Evolutionary conservation across 2,797 vertebrate genomes (phyloP).

Genomic region (Passerculus sandwichensis): DNA sequence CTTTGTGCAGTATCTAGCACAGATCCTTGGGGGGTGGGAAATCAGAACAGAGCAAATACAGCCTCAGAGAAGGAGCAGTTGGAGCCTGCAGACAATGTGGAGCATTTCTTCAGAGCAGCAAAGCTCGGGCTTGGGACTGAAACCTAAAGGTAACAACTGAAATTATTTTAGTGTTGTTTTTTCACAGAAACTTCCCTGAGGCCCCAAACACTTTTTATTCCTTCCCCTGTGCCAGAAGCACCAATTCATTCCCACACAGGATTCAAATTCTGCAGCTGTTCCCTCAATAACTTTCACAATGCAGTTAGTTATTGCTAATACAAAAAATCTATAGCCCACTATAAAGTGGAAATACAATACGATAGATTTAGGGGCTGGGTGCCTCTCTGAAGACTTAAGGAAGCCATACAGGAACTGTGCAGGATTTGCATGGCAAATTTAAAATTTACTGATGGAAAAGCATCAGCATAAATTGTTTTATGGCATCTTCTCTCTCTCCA

Average conservation of each 20-base stretch:
- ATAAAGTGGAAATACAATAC: slow-evolving; percentile 34
- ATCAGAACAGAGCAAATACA: slow-evolving; percentile 48
- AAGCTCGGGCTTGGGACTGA: slow-evolving; percentile 28
- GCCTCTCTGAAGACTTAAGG: neutral
- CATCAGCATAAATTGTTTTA: neutral
- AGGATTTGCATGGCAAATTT: neutral
- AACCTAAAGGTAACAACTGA: slow-evolving; percentile 35
- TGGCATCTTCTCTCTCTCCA: neutral
- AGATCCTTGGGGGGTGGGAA: slow-evolving; percentile 37
- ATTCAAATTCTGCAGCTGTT: slow-evolving; percentile 58
- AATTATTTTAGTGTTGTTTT: slow-evolving; percentile 47
- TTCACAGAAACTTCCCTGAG: slow-evolving; percentile 52
- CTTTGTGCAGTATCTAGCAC: slow-evolving; percentile 33
- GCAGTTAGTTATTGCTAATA: slow-evolving; percentile 53
- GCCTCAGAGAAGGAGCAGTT: neutral
- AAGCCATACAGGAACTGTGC: neutral
- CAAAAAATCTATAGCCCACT: slow-evolving; percentile 15
- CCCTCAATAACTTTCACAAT: slow-evolving; percentile 43
- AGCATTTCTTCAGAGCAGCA: neutral
- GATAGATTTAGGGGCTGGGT: neutral
- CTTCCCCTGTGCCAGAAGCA: slow-evolving; percentile 28
- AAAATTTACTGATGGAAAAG: neutral
- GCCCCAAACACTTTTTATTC: slow-evolving; percentile 35
- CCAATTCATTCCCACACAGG: slow-evolving; percentile 33
- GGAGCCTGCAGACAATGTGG: neutral